Base-by-base conservation (phyloP, 2,797 vertebrate species). In the Rhinatrema bivittatum region DNA sequence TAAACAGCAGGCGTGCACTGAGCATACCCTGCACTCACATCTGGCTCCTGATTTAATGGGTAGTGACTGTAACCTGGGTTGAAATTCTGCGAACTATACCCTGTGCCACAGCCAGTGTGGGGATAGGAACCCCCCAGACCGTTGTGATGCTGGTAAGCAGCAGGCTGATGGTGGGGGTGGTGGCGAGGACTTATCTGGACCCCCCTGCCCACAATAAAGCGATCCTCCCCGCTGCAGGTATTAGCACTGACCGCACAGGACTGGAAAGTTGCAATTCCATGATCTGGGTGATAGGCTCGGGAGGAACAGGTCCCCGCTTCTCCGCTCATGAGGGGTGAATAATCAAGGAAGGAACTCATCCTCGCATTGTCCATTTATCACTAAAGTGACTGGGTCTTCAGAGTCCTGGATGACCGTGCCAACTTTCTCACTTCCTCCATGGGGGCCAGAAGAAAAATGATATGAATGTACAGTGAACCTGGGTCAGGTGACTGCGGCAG, bases 331-430 rank as follows among this genome's bases (percentile, higher is more conserved):
- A 84, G 73, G 62, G 88, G 78, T 17, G 95, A 87, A 60, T 93
- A 97, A 69, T 97, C 94, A 79, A 97, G 70, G 78, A 96, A 97
- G 71, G 89, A 90, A 83, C 87, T 97, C 95, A 98, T 97, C 73
- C 79, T 93, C 65, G 81, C 88, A 89, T 89, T 55, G 79, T 90
- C 74, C 72, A 73, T 71, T 74, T 75, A 82, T 87, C 86, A 72
- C 78, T 55, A 75, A n/a, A 70, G 63, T 74, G 85, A 72, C 82
- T 65, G 64, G 53, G 49, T 79, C 76, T 64, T 71, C 56, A 62
- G 74, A 71, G 68, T 70, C 74, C 69, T 42, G 56, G 57, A 67
- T 90, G 87, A 84, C 82, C 75, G 84, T 88, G 84, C 81, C 91
- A 91, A 91, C 86, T 90, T 90, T 87, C 88, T 85, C 79, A 78